Conservation (phyloP, 2,113 vertebrate genomes). For the Rafetus swinhoei region DNA sequence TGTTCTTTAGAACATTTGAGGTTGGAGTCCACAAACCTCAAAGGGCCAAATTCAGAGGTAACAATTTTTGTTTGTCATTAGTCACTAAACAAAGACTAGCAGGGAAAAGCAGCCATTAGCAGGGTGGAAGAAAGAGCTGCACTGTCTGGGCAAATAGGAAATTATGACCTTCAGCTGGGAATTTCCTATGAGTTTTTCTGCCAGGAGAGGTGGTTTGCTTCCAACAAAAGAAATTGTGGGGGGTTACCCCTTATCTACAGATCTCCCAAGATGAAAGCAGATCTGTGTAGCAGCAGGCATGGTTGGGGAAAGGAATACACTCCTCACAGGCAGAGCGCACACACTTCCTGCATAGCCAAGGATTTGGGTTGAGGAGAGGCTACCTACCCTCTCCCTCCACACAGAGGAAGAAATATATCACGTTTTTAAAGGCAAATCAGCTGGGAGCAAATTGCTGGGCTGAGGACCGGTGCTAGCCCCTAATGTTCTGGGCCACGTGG, state of each 20-base stretch:
- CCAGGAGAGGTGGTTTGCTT: neutral
- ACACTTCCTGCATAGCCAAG: neutral
- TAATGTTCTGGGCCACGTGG: neutral
- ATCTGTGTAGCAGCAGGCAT: neutral
- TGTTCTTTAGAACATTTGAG: too few relatives aligned
- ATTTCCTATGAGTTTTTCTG: neutral
- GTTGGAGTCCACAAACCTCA: too few relatives aligned
- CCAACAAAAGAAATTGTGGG: too few relatives aligned
- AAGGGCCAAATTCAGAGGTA: too few relatives aligned
- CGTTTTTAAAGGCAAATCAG: neutral
- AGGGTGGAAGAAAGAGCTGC: too few relatives aligned
- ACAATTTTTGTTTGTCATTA: too few relatives aligned
- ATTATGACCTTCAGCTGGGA: neutral
- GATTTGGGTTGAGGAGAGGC: neutral
- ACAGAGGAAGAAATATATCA: neutral
- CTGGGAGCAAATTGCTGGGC: neutral
- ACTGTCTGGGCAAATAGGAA: too few relatives aligned
- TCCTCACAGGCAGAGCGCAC: neutral
- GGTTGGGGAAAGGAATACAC: neutral
- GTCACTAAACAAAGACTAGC: too few relatives aligned
- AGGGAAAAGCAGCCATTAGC: too few relatives aligned
- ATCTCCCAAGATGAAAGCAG: neutral
- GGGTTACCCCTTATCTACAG: too few relatives aligned
- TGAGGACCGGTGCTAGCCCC: neutral
- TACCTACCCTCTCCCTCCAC: too few relatives aligned